Conservation (phyloP, 1,140 invertebrate species). For the Rhopalosiphum maidis region DNA sequence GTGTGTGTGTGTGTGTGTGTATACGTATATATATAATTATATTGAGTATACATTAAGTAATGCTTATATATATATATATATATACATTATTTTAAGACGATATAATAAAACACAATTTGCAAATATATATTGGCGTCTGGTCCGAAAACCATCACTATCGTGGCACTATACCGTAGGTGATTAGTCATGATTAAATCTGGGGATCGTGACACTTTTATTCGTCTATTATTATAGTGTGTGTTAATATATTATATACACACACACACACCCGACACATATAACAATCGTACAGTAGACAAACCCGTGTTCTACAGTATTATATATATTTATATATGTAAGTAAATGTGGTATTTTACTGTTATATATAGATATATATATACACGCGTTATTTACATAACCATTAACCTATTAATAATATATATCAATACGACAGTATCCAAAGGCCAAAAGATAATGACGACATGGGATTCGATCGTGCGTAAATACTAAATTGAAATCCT, state of each 20-base stretch:
- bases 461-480: background rate
- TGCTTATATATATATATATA: background rate
- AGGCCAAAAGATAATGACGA: background rate
- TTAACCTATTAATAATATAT: too few relatives aligned
- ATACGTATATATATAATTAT: too few relatives aligned
- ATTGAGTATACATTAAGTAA: too few relatives aligned
- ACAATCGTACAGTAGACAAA: background rate
- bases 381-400: too few relatives aligned
- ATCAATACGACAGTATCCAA: too few relatives aligned
- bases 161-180: slow-evolving; percentile 17
- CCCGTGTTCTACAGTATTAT: background rate
- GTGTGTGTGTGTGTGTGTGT: too few relatives aligned
- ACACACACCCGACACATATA: background rate
- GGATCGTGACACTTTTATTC: slow-evolving; percentile 20
- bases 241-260: background rate
- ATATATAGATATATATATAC: too few relatives aligned
- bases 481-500: background rate
- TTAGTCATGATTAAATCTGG: slow-evolving; percentile 44
- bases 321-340: too few relatives aligned
- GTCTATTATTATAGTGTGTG: background rate
- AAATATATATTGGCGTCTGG: slow-evolving; percentile 2
- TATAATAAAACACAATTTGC: slow-evolving; percentile 24
- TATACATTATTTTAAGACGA: background rate
- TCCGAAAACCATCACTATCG: background rate
- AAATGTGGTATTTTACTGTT: too few relatives aligned